These are phyloP conservation scores for Nyctalus aviator DNA, from an alignment of 2,797 vertebrate genomes.

Conservation along the genomic window DNA sequence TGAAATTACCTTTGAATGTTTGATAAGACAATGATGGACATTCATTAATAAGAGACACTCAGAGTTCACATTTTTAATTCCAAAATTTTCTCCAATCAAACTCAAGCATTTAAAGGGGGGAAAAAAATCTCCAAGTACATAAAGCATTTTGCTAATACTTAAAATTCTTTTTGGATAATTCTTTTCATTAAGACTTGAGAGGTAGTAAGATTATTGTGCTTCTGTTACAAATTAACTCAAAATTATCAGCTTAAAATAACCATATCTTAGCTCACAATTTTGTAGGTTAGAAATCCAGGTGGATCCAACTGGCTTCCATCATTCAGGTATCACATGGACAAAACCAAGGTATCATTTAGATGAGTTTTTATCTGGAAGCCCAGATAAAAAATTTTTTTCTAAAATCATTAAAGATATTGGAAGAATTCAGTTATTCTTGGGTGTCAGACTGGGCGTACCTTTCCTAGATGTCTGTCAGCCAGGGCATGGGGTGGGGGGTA, in stretches of 20 bases:
- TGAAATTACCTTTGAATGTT: constrained; percentile 31
- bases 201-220: background rate
- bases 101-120: background rate
- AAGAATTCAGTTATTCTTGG: background rate
- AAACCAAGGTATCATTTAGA: background rate
- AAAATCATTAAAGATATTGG: background rate
- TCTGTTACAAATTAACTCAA: background rate
- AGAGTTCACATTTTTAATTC: constrained; percentile 4
- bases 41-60: constrained; percentile 28
- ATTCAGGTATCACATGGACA: background rate
- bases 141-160: constrained; percentile 25
- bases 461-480: background rate
- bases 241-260: constrained; percentile 2
- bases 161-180: constrained; percentile 43
- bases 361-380: background rate
- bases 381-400: background rate
- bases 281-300: background rate
- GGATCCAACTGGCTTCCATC: background rate
- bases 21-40: constrained; percentile 7
- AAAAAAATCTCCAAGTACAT: background rate
- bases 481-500: rapidly evolving
- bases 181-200: background rate
- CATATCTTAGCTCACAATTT: constrained; percentile 11
- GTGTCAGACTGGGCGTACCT: background rate
- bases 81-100: constrained; percentile 1